Evolutionary conservation across 2,888 invertebrate species (phyloP).

Genomic region (Leucoma salicis): DNA sequence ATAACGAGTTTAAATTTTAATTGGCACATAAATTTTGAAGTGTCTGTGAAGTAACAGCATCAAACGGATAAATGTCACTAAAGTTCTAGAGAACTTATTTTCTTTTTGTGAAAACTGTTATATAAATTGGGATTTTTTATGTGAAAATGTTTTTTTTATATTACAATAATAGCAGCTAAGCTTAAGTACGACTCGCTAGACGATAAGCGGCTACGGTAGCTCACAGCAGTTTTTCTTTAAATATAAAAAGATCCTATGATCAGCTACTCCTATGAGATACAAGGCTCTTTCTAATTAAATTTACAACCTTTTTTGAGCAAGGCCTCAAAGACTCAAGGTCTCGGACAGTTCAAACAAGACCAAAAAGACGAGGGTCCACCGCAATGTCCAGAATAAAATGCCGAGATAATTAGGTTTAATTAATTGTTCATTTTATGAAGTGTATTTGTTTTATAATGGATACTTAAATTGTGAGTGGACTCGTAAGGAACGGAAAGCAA

Average conservation of each 20-base stretch:
- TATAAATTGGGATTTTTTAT: no score
- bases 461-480: not conserved
- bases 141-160: no score
- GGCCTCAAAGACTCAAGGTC: slow-evolving; percentile 2
- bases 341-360: slow-evolving; percentile 20
- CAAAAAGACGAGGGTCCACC: slow-evolving; percentile 24
- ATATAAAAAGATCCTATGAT: no score
- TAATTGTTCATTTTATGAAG: slow-evolving; percentile 17
- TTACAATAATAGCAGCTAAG: no score
- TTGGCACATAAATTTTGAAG: slow-evolving; percentile 43
- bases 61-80: slow-evolving; percentile 2
- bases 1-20: slow-evolving; percentile 43
- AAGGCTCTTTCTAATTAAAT: slow-evolving; percentile 28
- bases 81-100: no score
- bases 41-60: slow-evolving; percentile 26
- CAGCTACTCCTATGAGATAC: no score
- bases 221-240: no score
- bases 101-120: no score
- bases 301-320: slow-evolving; percentile 22
- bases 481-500: no score
- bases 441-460: slow-evolving; percentile 21
- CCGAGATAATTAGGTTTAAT: slow-evolving; percentile 29
- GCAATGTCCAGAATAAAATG: slow-evolving; percentile 29
- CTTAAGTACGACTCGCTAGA: no score
- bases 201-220: no score